phyloP scores from a whole-genome alignment of 1,140 invertebrate species.

The Papilio polytes region DNA sequence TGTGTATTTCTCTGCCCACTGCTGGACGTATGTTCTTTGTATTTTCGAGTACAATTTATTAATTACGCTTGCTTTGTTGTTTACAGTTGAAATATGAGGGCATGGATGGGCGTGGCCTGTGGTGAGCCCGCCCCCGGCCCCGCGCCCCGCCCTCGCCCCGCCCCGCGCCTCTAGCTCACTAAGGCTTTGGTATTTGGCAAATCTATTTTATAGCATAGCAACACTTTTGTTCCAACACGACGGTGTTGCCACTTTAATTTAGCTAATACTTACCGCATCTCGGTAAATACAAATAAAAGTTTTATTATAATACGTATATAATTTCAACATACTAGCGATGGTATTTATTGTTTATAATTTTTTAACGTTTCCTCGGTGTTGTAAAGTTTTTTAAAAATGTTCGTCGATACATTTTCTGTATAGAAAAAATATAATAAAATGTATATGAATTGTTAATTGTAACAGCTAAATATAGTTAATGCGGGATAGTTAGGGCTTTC shows the following conservation, averaged over 20 bases:
- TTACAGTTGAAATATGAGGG: neutral
- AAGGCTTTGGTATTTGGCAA: conserved; percentile 25
- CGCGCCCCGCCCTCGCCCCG: neutral
- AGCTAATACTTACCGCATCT: conserved; percentile 37
- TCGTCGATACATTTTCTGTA: conserved; percentile 43
- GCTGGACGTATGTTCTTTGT: no score
- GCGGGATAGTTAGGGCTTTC: conserved; percentile 14
- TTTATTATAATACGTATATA: conserved; percentile 18
- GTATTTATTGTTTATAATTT: conserved; percentile 27
- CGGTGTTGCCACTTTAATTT: conserved; percentile 32
- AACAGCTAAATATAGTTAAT: conserved; percentile 39
- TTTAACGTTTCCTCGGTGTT: conserved; percentile 19
- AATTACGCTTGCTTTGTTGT: neutral
- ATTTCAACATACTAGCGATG: conserved; percentile 11
- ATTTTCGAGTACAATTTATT: no score
- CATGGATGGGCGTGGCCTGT: neutral
- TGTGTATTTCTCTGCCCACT: no score
- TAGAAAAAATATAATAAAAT: conserved; percentile 46
- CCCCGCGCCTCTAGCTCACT: conserved; percentile 8
- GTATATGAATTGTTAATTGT: conserved; percentile 36
- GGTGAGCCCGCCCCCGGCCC: neutral
- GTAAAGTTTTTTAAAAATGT: conserved; percentile 34
- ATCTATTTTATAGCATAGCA: conserved; percentile 17
- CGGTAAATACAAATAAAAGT: conserved; percentile 9
- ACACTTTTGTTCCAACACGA: conserved; percentile 12